These are phyloP conservation scores for Scortum barcoo DNA, from an alignment of 2,113 vertebrate species.

Conservation along the genomic window DNA sequence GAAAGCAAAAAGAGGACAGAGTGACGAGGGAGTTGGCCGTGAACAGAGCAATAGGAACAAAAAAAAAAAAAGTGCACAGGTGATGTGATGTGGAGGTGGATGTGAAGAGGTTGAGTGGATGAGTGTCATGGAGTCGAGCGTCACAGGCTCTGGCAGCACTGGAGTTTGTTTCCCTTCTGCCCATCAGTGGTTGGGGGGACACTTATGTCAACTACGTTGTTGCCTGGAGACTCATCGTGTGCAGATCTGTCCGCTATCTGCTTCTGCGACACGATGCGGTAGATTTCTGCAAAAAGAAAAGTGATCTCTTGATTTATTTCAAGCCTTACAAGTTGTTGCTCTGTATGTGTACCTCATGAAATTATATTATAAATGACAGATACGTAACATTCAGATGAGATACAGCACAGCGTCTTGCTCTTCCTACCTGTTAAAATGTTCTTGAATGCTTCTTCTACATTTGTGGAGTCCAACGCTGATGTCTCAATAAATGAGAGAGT, in stretches of 20 bases:
- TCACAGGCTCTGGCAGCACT: constrained; percentile 99
- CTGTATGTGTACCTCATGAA: not conserved
- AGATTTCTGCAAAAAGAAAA: constrained; percentile 89
- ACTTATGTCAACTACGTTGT: constrained; percentile 98
- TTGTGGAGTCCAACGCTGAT: constrained; percentile 97
- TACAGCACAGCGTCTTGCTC: rapidly evolving
- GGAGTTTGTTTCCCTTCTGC: constrained; percentile 95
- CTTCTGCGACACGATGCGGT: constrained; percentile 98
- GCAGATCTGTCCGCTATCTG: constrained; percentile 95
- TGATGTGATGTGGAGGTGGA: constrained; percentile 59
- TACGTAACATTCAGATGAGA: not conserved
- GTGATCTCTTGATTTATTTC: not conserved
- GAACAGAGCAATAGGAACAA: constrained; percentile 63
- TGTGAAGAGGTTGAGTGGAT: constrained; percentile 31
- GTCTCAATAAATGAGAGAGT: constrained; percentile 98
- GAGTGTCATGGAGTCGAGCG: constrained; percentile 60
- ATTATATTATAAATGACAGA: not conserved
- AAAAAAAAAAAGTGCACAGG: constrained; percentile 69
- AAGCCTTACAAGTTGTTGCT: not conserved
- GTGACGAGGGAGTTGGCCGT: constrained; percentile 74
- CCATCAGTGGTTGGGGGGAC: constrained; percentile 96
- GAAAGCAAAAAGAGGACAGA: constrained; percentile 59
- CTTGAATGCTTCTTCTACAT: constrained; percentile 98
- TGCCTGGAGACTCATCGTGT: constrained; percentile 96
- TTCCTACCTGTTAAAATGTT: constrained; percentile 95